Conservation (phyloP, 2,797 vertebrate genomes). For the Xenops minutus region DNA sequence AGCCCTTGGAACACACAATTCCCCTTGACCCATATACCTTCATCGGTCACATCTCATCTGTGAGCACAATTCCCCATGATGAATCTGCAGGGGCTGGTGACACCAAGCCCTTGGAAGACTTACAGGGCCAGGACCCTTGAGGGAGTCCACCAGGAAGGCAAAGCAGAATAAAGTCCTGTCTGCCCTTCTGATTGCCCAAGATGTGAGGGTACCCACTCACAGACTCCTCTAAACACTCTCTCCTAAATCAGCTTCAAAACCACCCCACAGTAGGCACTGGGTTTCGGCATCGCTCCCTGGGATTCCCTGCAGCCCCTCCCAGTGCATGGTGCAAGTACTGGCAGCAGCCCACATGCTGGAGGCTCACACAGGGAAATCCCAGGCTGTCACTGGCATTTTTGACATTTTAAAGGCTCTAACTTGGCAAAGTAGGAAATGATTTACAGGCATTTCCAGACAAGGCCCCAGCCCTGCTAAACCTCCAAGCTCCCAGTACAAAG, state of each 20-base stretch:
- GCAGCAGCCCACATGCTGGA: neutral
- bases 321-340: accelerated
- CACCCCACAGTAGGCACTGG: neutral
- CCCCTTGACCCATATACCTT: accelerated
- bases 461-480: neutral
- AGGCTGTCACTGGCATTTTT: neutral
- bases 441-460: constrained; percentile 20
- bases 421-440: neutral
- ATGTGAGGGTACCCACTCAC: accelerated
- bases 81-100: neutral
- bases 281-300: accelerated
- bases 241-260: neutral
- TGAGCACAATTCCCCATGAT: neutral
- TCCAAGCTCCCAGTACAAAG: neutral
- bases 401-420: constrained; percentile 7
- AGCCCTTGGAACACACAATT: neutral
- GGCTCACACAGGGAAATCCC: neutral
- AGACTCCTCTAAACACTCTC: neutral
- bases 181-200: neutral
- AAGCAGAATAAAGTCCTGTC: neutral
- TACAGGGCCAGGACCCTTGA: neutral
- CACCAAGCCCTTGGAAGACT: neutral
- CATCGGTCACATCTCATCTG: accelerated
- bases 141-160: neutral
- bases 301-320: neutral